Base-by-base conservation (phyloP, 2,888 invertebrate species). In the Odontothrips loti region DNA sequence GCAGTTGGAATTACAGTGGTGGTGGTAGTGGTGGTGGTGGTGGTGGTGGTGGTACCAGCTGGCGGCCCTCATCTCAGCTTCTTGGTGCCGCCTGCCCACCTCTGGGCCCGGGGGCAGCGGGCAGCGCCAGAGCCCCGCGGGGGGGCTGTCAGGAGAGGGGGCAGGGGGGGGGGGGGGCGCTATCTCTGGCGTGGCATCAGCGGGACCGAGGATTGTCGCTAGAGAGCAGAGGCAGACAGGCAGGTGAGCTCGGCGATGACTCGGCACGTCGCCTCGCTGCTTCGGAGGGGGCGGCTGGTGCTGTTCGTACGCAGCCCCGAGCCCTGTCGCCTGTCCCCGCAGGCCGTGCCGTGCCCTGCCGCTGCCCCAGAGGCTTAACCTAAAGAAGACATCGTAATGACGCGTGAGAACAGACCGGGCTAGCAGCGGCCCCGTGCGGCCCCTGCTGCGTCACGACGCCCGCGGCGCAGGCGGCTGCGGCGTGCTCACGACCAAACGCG, bases 361-460 rank as follows among this genome's bases (percentile, higher is more conserved):
- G 51, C 51, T 6, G 34, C 34, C 34, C 34, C 15, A 15, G 58
- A 17, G 58, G 15, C 17, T 43, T 43, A 43, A n/a, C 68, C 68
- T 27, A 27, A 75, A 75, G 68, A 75, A 75, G 68, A 75, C 68
- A 75, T 75, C 68, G 68, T 75, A 75, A 75, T 75, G 23, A 75
- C 68, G 68, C 68, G 68, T 75, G 68, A 75, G 68, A 75, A 75
- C 58, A 6, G 58, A 15, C 58, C 58, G 58, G 15, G 58, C 51
- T 20, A 51, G 58, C 17, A 2, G 58, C 58, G 20, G 58, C 58
- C 58, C 58, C 17, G 58, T 15, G 8, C 58, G 15, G 58, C 58
- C 58, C 58, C 58, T n/a, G 20, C 58, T n/a, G 58, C 58, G 58
- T n/a, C 58, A 43, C 6, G 34, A 43, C 58, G 58, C 6, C 58